Base-by-base conservation (phyloP, 2,797 vertebrate species). In the Lateolabrax maculatus region DNA sequence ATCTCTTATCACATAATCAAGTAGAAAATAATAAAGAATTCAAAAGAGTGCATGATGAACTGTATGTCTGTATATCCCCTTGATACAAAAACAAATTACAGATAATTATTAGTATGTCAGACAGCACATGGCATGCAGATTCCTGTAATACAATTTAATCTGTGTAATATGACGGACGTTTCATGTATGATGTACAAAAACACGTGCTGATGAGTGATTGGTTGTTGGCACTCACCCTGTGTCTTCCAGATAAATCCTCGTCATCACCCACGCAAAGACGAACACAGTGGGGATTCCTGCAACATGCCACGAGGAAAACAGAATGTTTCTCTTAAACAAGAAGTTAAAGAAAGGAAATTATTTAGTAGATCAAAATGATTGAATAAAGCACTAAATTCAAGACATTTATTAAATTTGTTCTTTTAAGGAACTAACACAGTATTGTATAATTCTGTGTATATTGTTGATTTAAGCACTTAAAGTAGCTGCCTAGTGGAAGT, bases 271-370 rank as follows among this genome's bases (percentile, higher is more conserved):
- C 0, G 84, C 94, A 7, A 93, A 92, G n/a, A 95, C 95, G 72
- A 97, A 96, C 84, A 97, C 53, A 0, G 95, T 96, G 80, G 97
- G 97, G 86, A 97, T 93, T 67, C 97, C 97, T 98, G 90, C 3
- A 21, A 60, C 61, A 55, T 52, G 11, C 8, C 58, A 65, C 0
- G 1, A 51, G 3, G 27, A 57, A 36, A 61, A 36, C 15, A 25
- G 6, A 52, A n/a, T n/a, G n/a, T n/a, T n/a, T n/a, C n/a, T n/a
- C n/a, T n/a, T n/a, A n/a, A n/a, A n/a, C n/a, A n/a, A n/a, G n/a
- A n/a, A n/a, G n/a, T n/a, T n/a, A n/a, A n/a, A n/a, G n/a, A n/a
- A n/a, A n/a, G n/a, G n/a, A n/a, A n/a, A n/a, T n/a, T n/a, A n/a
- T n/a, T n/a, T n/a, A n/a, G n/a, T n/a, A n/a, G n/a, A n/a, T n/a